Evolutionary conservation across 1,140 invertebrate genomes (phyloP), one percentile per base, ranked within the genome.

Genomic region (Drosophila navojoa): DNA sequence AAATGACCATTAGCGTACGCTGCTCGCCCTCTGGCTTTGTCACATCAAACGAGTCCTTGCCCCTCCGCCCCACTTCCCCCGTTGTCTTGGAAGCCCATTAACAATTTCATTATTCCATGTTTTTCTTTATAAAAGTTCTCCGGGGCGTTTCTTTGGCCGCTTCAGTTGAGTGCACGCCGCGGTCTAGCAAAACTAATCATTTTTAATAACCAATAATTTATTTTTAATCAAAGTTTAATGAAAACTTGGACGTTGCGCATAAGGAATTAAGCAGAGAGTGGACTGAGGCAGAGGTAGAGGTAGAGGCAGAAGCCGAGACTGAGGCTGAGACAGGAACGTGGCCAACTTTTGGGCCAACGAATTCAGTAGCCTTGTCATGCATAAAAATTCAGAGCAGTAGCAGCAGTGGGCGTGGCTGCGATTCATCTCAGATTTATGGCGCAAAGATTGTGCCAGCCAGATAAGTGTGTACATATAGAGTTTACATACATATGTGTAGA

Each of bases 171-270:
- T 60, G 49, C 50, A 27, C 73, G 49, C 66, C 76, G 60, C 79
- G 35, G 35, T 72, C 62, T 68, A 52, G 75, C 78, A 55, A 87
- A 87, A 87, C 84, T 89, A 89, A 89, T 87, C 84, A 90, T 87
- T 87, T 89, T 87, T 90, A 87, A 87, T 87, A 87, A 87, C 84
- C 79, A 87, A 87, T 87, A 87, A 87, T 87, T 89, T 87, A 89
- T 79, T 87, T 87, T 84, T 87, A 89, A 87, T 87, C 79, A 87
- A 87, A 87, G 76, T 89, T 87, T 87, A 87, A 87, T 87, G 82
- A 89, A 87, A 87, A 84, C 72, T 82, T 76, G 69, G 50, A 61
- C 76, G 73, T 67, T 42, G 52, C 55, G 64, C 75, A 86, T 68
- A 53, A 87, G 70, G 81, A 86, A 86, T 86, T 78, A 72, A 86